Evolutionary conservation across 2,113 vertebrate species (phyloP).

Genomic region (Hypocryptadius cinnamomeus): DNA sequence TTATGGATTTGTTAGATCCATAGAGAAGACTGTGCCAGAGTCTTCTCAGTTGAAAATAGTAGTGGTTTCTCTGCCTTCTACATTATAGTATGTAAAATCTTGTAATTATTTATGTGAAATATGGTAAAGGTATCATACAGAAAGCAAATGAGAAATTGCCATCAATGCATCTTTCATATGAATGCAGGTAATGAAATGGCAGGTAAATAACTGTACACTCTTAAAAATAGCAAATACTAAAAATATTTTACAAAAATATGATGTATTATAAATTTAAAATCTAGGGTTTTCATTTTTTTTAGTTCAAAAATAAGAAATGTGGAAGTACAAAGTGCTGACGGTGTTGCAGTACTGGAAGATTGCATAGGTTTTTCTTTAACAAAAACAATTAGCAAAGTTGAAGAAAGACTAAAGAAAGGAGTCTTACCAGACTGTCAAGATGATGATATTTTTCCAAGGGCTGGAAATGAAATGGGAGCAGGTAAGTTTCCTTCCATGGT

Average conservation of each 20-base stretch:
- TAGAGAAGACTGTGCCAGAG: neutral
- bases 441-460: conserved; percentile 67
- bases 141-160: neutral
- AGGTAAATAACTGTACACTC: neutral
- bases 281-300: neutral
- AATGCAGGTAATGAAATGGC: neutral
- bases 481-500: conserved; percentile 65
- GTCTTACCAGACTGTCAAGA: conserved; percentile 40
- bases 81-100: neutral
- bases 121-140: neutral
- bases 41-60: neutral
- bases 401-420: conserved; percentile 76
- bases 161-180: neutral
- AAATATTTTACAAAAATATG: neutral
- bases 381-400: conserved; percentile 75
- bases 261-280: neutral
- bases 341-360: conserved; percentile 70
- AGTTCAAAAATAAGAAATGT: conserved; percentile 66
- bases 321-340: conserved; percentile 34
- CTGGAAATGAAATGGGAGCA: conserved; percentile 74
- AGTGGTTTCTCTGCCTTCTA: neutral
- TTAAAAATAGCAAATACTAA: neutral
- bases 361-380: conserved; percentile 75
- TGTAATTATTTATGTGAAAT: neutral
- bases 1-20: neutral